phyloP scores from a whole-genome alignment of 1,140 invertebrate species.

The Monomorium pharaonis region DNA sequence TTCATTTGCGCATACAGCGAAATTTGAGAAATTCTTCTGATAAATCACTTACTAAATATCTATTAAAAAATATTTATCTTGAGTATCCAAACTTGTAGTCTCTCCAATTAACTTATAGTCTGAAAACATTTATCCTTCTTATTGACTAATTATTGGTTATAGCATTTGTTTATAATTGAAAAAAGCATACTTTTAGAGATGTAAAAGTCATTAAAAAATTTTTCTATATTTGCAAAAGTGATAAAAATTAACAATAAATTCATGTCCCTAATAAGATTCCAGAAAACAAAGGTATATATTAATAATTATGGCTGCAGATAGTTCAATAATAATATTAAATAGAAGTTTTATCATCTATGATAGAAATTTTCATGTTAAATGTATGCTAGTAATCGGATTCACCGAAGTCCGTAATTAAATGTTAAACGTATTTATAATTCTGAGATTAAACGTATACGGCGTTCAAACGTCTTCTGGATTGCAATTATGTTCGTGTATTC shows the following conservation, averaged over 20 bases:
- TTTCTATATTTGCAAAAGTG: too few relatives aligned
- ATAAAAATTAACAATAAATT: too few relatives aligned
- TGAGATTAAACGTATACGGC: not conserved
- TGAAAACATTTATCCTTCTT: not conserved
- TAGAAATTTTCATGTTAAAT: not conserved
- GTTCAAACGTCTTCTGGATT: not conserved
- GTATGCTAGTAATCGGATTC: not conserved
- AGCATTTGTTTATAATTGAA: too few relatives aligned
- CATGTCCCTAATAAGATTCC: too few relatives aligned
- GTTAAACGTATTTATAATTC: not conserved
- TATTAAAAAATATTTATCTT: not conserved
- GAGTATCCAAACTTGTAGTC: not conserved
- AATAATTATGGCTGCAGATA: too few relatives aligned
- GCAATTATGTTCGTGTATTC: constrained; percentile 33
- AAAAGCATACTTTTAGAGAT: too few relatives aligned
- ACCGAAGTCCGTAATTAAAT: not conserved
- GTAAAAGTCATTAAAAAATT: too few relatives aligned
- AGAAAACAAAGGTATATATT: not conserved
- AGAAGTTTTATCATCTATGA: not conserved
- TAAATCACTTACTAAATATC: not conserved
- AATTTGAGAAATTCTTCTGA: not conserved
- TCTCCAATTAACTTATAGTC: not conserved
- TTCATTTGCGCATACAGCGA: not conserved
- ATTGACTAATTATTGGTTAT: too few relatives aligned
- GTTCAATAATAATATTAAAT: not conserved